Percentiles rank a stretch among this genome's conserved stretches.
Evolutionary conservation across 2,113 vertebrate species (phyloP).

Genomic region (Trachemys scripta): DNA sequence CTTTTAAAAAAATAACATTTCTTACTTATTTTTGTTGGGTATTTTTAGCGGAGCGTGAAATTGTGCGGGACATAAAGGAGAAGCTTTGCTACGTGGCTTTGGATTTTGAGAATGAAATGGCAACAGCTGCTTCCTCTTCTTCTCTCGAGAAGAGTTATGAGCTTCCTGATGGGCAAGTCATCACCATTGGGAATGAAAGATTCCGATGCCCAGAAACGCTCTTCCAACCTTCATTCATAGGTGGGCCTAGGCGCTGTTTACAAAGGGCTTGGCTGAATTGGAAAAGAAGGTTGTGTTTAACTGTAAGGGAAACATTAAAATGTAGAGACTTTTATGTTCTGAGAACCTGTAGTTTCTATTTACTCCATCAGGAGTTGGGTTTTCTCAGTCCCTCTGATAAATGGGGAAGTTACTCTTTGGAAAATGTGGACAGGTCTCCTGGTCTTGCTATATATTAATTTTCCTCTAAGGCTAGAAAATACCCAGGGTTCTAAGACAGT

Average conservation of each 20-base stretch:
- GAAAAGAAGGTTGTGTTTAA: neutral
- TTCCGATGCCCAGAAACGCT: conserved; percentile 90
- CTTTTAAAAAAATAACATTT: neutral
- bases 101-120: conserved; percentile 90
- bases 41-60: conserved; percentile 86
- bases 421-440: neutral
- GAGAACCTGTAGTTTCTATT: neutral
- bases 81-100: conserved; percentile 87
- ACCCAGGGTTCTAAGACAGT: neutral
- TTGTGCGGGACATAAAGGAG: conserved; percentile 89
- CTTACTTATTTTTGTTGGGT: neutral
- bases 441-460: neutral
- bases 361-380: neutral
- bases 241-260: conserved; percentile 55
- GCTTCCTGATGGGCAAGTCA: conserved; percentile 88
- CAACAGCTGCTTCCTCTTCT: conserved; percentile 86
- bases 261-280: neutral
- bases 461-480: neutral
- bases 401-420: neutral
- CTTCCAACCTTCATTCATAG: conserved; percentile 89
- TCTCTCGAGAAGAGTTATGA: conserved; percentile 90
- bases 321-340: neutral
- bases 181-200: conserved; percentile 86
- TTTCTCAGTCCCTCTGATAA: neutral
- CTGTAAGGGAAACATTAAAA: neutral